Conservation (phyloP, 2,797 vertebrate species). For the Nyctalus aviator region DNA sequence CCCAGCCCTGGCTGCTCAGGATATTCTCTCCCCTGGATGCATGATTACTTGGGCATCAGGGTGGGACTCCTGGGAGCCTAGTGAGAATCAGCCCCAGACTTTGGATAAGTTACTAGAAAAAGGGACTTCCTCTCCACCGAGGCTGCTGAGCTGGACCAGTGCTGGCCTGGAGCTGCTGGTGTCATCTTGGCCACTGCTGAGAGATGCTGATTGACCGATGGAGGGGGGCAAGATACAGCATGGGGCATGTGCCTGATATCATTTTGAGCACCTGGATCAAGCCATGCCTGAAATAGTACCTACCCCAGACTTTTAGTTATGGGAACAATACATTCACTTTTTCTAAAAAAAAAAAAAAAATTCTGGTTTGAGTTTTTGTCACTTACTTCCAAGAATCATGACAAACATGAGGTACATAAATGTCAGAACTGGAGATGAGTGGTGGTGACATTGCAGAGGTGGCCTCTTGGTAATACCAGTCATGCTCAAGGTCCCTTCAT, state of each 20-base stretch:
- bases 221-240: background rate
- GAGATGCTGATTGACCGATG: background rate
- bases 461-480: background rate
- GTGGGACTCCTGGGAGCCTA: background rate
- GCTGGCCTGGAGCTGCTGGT: background rate
- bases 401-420: no score
- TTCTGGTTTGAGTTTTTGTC: background rate
- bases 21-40: background rate
- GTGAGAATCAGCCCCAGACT: background rate
- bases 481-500: background rate
- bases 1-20: background rate
- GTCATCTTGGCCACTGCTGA: background rate
- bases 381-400: background rate
- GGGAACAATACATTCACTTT: background rate
- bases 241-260: background rate
- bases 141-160: background rate
- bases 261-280: background rate
- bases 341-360: background rate
- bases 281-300: background rate
- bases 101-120: background rate
- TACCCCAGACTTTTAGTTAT: background rate
- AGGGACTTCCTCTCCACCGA: background rate
- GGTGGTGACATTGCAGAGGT: background rate
- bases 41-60: background rate
- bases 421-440: background rate